Conservation (phyloP, 2,888 invertebrate genomes). For the Stenodera caucasica region DNA sequence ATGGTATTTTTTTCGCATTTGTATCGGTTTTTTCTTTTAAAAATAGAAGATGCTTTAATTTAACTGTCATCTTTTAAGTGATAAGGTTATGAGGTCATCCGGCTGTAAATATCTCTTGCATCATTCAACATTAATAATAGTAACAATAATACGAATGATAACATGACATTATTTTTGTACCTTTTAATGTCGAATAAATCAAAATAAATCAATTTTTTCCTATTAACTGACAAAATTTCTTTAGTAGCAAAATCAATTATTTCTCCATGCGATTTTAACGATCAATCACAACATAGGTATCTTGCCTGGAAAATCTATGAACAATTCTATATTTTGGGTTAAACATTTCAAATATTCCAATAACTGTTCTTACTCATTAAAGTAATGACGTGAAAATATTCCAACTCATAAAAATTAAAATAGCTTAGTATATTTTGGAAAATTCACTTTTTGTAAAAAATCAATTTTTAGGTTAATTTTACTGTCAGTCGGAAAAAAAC, state of each 20-base stretch:
- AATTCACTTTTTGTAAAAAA: too few relatives aligned
- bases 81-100: constrained; percentile 24
- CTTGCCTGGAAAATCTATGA: too few relatives aligned
- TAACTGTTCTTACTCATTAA: background rate
- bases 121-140: constrained; percentile 7
- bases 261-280: background rate
- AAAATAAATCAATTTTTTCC: too few relatives aligned
- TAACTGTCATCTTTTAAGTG: constrained; percentile 20
- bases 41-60: background rate
- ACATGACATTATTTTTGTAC: background rate
- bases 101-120: constrained; percentile 16
- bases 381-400: background rate
- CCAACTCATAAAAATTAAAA: too few relatives aligned
- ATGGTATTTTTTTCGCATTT: background rate
- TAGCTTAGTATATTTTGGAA: too few relatives aligned
- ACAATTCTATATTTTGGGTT: background rate
- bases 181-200: background rate
- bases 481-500: too few relatives aligned
- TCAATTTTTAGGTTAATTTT: too few relatives aligned
- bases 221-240: background rate
- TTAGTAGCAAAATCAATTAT: background rate
- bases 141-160: background rate
- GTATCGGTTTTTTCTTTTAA: background rate
- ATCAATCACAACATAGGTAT: too few relatives aligned
- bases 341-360: background rate